phyloP scores from a whole-genome alignment of 2,888 invertebrate species.

The Argynnis bischoffii region DNA sequence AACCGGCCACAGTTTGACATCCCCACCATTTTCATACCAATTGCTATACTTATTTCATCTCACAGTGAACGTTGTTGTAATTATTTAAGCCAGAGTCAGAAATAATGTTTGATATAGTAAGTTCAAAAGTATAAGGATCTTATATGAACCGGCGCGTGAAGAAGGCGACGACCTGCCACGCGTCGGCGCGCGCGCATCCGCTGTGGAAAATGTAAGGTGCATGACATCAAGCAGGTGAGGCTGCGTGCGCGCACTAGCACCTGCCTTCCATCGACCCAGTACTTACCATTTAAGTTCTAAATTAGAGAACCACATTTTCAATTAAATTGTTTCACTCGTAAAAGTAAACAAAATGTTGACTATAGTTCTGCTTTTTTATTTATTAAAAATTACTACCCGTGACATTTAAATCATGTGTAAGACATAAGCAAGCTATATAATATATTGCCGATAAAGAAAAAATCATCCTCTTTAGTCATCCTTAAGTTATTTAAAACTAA shows the following conservation, averaged over 20 bases:
- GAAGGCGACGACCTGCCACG: slow-evolving; percentile 67
- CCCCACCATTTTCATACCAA: background rate
- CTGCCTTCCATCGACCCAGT: slow-evolving; percentile 23
- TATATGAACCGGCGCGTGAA: slow-evolving; percentile 41
- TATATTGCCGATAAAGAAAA: too few relatives aligned
- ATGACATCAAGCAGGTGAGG: slow-evolving; percentile 61
- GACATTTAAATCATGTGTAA: too few relatives aligned
- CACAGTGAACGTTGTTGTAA: slow-evolving; percentile 16
- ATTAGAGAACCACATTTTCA: slow-evolving; percentile 14
- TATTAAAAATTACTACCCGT: too few relatives aligned
- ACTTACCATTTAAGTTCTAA: slow-evolving; percentile 19
- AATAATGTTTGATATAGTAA: slow-evolving; percentile 37
- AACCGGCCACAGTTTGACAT: background rate
- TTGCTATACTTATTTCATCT: background rate
- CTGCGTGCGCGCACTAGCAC: slow-evolving; percentile 30
- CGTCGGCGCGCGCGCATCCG: slow-evolving; percentile 64
- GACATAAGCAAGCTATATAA: too few relatives aligned
- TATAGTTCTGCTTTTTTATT: too few relatives aligned
- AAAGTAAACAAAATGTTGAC: too few relatives aligned
- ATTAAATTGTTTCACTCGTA: background rate
- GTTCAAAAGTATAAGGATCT: slow-evolving; percentile 37
- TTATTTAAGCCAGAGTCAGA: slow-evolving; percentile 35
- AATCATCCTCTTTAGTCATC: too few relatives aligned
- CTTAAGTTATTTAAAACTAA: too few relatives aligned
- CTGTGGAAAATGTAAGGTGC: slow-evolving; percentile 69